Evolutionary conservation across 2,797 vertebrate species (phyloP), one percentile per base, ranked within the genome.

Genomic region (Sebastes aleutianus): DNA sequence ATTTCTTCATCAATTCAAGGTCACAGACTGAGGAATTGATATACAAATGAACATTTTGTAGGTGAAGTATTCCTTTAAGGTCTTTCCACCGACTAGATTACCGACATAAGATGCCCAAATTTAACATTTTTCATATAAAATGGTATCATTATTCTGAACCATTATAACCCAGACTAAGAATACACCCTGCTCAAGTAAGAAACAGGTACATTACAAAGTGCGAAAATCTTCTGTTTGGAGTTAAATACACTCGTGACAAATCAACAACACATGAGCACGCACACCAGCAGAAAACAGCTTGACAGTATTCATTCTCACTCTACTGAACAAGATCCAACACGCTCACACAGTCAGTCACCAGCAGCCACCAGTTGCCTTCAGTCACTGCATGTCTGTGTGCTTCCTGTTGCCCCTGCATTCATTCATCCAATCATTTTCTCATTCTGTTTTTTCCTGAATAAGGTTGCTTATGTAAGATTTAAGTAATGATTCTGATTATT

Each of bases 301-400:
- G 54, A 80, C 73, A 54, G 70, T 67, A 82, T 83, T 91, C 63
- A 88, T 76, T 83, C 76, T 54, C 67, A 22, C 36, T 47, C n/a
- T 2, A 0, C 36, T 16, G 31, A 79, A 85, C 92, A 91, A 75
- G 92, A 77, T 27, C 72, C 74, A 78, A 75, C 91, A 85, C 7
- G 90, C 47, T 87, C 58, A 2, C 43, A 56, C 39, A 39, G 12
- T 43, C 66, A 76, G 81, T 72, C 78, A 53, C 66, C 62, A 24
- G 27, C 43, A 57, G 73, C 34, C 67, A 62, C 64, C 54, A 31
- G 36, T 24, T 10, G 56, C 59, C 39, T 69, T 4, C 71, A 67
- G 18, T 24, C 12, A 58, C 63, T 32, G 6, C 27, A 39, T 32
- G 67, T 31, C 68, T 29, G 39, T 31, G 47, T 57, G 22, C 43